Evolutionary conservation across 2,888 invertebrate species (phyloP).

Genomic region (Leptinotarsa peninsularis): DNA sequence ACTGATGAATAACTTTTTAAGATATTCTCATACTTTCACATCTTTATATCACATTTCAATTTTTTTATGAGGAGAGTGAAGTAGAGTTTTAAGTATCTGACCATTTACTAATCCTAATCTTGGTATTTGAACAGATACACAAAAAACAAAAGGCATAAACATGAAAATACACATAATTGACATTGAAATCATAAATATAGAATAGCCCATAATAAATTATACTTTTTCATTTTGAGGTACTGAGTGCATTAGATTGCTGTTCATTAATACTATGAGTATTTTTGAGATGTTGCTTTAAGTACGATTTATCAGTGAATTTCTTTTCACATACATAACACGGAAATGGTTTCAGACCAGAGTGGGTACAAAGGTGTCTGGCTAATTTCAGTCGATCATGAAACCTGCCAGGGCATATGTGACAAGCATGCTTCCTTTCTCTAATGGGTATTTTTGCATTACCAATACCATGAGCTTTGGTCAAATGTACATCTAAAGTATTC

Average conservation of each 20-base stretch:
- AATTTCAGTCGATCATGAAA: constrained; percentile 56
- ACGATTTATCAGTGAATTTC: constrained; percentile 56
- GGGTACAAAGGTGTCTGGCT: constrained; percentile 55
- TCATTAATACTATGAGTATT: constrained; percentile 37
- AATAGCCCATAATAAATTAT: background rate
- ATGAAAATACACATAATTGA: no score
- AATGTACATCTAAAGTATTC: constrained; percentile 64
- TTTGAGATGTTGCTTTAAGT: constrained; percentile 56
- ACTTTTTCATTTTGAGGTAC: background rate
- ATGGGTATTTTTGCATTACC: constrained; percentile 59
- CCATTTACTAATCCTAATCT: no score
- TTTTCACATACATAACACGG: constrained; percentile 53
- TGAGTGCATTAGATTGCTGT: background rate
- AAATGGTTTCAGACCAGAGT: constrained; percentile 56
- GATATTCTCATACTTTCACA: no score
- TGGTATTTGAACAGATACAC: no score
- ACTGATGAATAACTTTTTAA: no score
- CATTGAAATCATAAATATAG: background rate
- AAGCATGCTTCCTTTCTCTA: constrained; percentile 61
- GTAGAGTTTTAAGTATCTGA: no score
- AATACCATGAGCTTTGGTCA: constrained; percentile 66
- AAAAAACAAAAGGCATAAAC: no score
- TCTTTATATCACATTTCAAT: no score
- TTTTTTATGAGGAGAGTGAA: no score
- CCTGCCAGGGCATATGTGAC: constrained; percentile 62